Evolutionary conservation across 2,113 vertebrate species (phyloP).

Genomic region (Cephalopholis sonnerati): DNA sequence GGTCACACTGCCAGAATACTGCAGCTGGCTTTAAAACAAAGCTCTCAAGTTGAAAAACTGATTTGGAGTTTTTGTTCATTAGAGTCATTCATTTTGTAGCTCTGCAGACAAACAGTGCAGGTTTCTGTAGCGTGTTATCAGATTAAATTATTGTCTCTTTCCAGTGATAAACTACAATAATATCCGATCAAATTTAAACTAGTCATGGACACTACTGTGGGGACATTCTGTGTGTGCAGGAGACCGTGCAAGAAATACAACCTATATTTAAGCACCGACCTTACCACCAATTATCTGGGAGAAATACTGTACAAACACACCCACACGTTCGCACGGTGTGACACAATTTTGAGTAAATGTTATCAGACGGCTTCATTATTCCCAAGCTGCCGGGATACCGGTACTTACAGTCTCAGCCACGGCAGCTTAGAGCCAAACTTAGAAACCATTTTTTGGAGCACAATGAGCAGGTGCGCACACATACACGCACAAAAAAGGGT

Average conservation of each 20-base stretch:
- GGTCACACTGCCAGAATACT: not conserved
- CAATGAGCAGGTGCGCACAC: constrained; percentile 22
- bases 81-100: not conserved
- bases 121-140: not conserved
- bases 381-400: not conserved
- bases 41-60: constrained; percentile 3
- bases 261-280: not conserved
- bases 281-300: constrained; percentile 3
- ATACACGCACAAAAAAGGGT: constrained; percentile 3
- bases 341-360: constrained; percentile 26
- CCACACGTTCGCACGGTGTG: not conserved
- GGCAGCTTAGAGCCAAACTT: constrained; percentile 25
- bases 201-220: not conserved
- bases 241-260: not conserved
- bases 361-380: constrained; percentile 18
- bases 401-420: constrained; percentile 28
- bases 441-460: constrained; percentile 3
- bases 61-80: constrained; percentile 4
- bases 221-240: not conserved
- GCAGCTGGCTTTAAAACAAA: constrained; percentile 8
- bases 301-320: not conserved
- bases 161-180: not conserved
- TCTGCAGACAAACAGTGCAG: not conserved
- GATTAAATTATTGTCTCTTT: not conserved
- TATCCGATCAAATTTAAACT: not conserved